phyloP scores from a whole-genome alignment of 2,888 invertebrate species.

The Pristionchus fissidentatus region DNA sequence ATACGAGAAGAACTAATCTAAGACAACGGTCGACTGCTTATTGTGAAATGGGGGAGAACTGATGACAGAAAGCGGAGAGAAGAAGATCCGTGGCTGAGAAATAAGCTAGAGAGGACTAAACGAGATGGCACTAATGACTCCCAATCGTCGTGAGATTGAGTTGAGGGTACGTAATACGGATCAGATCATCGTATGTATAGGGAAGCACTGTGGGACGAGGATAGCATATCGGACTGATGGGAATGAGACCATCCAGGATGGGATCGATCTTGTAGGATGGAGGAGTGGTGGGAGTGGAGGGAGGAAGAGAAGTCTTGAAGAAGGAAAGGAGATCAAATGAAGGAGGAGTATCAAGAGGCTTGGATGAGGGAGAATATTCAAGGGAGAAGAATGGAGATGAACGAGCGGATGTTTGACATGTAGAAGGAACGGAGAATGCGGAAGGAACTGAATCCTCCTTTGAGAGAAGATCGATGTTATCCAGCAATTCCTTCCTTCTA shows the following conservation, averaged over 20 bases:
- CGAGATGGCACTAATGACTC: slow-evolving; percentile 27
- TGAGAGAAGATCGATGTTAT: not conserved
- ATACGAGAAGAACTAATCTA: slow-evolving; percentile 12
- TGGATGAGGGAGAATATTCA: slow-evolving; percentile 68
- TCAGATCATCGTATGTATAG: slow-evolving; percentile 53
- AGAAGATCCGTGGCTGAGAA: not conserved
- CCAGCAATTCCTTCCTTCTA: slow-evolving; percentile 31
- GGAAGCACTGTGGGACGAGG: slow-evolving; percentile 54
- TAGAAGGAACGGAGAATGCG: slow-evolving; percentile 51
- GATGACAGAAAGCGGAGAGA: slow-evolving; percentile 28
- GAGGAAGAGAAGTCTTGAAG: slow-evolving; percentile 38
- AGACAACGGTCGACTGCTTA: not conserved
- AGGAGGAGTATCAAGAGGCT: slow-evolving; percentile 57
- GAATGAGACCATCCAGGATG: slow-evolving; percentile 68
- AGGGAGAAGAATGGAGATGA: slow-evolving; percentile 61
- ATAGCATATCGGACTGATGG: slow-evolving; percentile 63
- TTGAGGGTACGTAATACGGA: slow-evolving; percentile 42
- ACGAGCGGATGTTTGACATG: slow-evolving; percentile 51
- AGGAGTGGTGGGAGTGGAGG: not conserved
- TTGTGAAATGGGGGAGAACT: not conserved
- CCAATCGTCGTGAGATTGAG: slow-evolving; percentile 23
- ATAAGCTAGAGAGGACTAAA: not conserved
- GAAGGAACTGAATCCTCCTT: not conserved
- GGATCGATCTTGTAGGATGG: slow-evolving; percentile 57
- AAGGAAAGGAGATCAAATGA: slow-evolving; percentile 35